Evolutionary conservation across 2,888 invertebrate genomes (phyloP).

Genomic region (Callinectes sapidus): DNA sequence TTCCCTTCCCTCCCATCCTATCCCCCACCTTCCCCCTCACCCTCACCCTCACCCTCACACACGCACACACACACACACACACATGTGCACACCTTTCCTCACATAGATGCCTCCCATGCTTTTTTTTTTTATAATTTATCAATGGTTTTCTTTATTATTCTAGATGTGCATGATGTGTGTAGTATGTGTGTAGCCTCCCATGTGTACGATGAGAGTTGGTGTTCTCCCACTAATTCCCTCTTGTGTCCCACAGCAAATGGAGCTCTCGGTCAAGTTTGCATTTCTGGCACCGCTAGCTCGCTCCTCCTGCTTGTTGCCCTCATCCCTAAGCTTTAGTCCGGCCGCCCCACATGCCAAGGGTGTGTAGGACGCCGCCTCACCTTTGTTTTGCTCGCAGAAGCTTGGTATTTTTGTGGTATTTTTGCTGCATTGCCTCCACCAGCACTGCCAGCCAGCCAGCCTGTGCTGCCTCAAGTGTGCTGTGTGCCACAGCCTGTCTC

Average conservation of each 20-base stretch:
- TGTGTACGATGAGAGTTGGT: conserved; percentile 7
- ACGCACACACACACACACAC: neutral
- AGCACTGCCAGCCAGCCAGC: conserved; percentile 6
- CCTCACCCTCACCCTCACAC: no score
- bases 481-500: conserved; percentile 25
- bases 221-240: conserved; percentile 52
- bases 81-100: neutral
- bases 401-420: conserved; percentile 29
- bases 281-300: conserved; percentile 55
- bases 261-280: conserved; percentile 52
- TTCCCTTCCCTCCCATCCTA: neutral
- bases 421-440: conserved; percentile 26
- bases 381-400: conserved; percentile 31
- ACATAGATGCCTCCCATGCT: neutral
- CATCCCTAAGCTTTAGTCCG: conserved; percentile 49
- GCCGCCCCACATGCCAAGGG: conserved; percentile 1
- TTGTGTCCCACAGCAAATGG: conserved; percentile 45
- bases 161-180: conserved; percentile 22
- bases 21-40: neutral
- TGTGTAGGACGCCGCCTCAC: conserved; percentile 28
- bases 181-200: neutral
- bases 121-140: no score
- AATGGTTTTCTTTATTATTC: neutral
- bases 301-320: conserved; percentile 40
- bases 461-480: conserved; percentile 16